Percentiles rank a stretch among this genome's conserved stretches.
These are phyloP conservation scores for Ophion slaviceki DNA, from an alignment of 2,888 invertebrate genomes.

Conservation along the genomic window DNA sequence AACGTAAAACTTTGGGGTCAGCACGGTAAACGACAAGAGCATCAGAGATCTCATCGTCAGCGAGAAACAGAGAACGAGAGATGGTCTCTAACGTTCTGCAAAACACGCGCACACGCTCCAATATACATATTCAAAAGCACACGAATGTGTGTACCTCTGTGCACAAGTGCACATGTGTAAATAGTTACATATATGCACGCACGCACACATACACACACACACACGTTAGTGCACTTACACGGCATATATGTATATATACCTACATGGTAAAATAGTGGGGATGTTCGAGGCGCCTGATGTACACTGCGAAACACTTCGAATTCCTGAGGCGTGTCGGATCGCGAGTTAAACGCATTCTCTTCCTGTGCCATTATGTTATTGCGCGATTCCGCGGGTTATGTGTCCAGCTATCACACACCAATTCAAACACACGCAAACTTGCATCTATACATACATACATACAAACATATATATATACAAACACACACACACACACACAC, in stretches of 20 bases:
- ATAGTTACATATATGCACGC: too few species aligned
- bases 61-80: not conserved
- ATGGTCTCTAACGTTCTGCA: not conserved
- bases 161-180: too few species aligned
- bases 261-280: slow-evolving; percentile 72
- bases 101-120: too few species aligned
- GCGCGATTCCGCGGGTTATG: slow-evolving; percentile 66
- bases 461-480: too few species aligned
- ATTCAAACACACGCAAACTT: not conserved
- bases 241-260: not conserved
- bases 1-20: not conserved
- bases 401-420: slow-evolving; percentile 56
- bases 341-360: slow-evolving; percentile 81
- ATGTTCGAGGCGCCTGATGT: slow-evolving; percentile 76
- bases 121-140: too few species aligned
- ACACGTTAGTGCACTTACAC: not conserved
- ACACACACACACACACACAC: too few species aligned
- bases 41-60: not conserved
- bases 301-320: slow-evolving; percentile 75
- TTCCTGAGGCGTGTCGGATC: slow-evolving; percentile 81
- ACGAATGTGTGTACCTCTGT: too few species aligned
- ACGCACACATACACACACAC: not conserved
- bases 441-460: not conserved
- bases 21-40: slow-evolving; percentile 4
- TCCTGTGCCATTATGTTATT: slow-evolving; percentile 80